Base-by-base conservation (phyloP, 2,797 vertebrate genomes). In the Tiaroga cobitis region DNA sequence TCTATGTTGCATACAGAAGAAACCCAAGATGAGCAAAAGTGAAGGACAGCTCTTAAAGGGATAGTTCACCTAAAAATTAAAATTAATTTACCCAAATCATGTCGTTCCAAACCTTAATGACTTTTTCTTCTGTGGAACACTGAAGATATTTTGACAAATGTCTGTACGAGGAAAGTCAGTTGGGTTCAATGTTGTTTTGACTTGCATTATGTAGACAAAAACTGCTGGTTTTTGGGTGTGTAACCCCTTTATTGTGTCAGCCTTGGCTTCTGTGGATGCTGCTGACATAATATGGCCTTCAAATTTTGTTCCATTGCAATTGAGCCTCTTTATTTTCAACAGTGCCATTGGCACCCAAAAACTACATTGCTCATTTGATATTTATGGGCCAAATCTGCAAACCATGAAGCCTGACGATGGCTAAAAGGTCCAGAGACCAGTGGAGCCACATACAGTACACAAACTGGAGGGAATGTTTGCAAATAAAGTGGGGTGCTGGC, bases 391-490 rank as follows among this genome's bases (percentile, higher is more conserved):
- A 70, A 85, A 77, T 85, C 68, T 84, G 34, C 29, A 84, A 65
- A 76, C 16, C 51, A 19, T 87, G 82, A 68, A 87, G 74, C 3
- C 63, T 89, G 86, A 68, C 77, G 80, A 69, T 16, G 29, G 74
- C 70, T 86, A 85, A 86, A 81, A 86, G 54, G 85, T 79, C 81
- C 70, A 56, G 87, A 88, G 65, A 59, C 80, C 72, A 88, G 88
- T n/a, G 85, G 88, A 87, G 85, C 90, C 86, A 49, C 39, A 83
- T 72, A 81, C 80, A 89, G 81, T 89, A 88, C 85, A 91, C 88
- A 90, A 89, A 90, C 84, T 87, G 91, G 88, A 88, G 67, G 87
- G 92, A 89, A 93, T 91, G 87, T 90, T 90, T 89, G 89, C 86
- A 92, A 89, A 89, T 80, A 86, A 90, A 89, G 89, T 80, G 41